Evolutionary conservation across 2,113 vertebrate genomes (phyloP).

Genomic region (Casuarius casuarius): DNA sequence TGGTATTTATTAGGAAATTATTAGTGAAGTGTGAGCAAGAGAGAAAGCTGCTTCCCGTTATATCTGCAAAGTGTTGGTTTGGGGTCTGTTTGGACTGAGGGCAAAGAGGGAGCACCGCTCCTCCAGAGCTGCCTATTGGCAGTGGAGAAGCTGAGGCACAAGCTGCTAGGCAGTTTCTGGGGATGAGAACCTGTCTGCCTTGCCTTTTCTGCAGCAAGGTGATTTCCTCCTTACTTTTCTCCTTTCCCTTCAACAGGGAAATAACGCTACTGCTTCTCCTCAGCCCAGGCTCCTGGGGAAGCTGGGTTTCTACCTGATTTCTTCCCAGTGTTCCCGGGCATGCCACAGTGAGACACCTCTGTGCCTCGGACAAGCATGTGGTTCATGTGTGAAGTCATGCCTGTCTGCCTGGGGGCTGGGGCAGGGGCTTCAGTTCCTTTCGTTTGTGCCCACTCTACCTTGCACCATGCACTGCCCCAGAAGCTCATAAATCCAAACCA

Average conservation of each 20-base stretch:
- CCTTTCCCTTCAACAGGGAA: not conserved
- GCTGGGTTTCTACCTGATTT: not conserved
- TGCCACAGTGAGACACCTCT: too few species aligned
- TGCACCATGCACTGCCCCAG: not conserved
- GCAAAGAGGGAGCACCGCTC: not conserved
- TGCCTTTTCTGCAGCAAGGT: not conserved
- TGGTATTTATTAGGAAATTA: not conserved
- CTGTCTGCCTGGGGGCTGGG: not conserved
- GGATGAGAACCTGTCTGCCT: rapidly evolving
- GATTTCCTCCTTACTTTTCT: not conserved
- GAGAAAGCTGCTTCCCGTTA: not conserved
- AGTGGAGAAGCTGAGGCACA: not conserved
- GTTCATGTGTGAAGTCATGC: rapidly evolving
- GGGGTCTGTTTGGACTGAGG: not conserved
- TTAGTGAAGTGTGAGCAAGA: not conserved
- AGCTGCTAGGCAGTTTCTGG: not conserved
- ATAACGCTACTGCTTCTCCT: not conserved
- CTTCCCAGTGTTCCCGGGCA: not conserved
- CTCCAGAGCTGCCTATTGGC: not conserved
- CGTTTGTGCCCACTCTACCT: not conserved
- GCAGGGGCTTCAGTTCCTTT: rapidly evolving
- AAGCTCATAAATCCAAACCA: not conserved
- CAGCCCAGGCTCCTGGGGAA: not conserved
- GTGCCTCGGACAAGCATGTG: rapidly evolving
- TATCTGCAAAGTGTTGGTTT: not conserved